A percentile compares a stretch with the other conserved stretches of the same genome.
phyloP scores from a whole-genome alignment of 2,797 vertebrate species.

The Chelonia mydas region DNA sequence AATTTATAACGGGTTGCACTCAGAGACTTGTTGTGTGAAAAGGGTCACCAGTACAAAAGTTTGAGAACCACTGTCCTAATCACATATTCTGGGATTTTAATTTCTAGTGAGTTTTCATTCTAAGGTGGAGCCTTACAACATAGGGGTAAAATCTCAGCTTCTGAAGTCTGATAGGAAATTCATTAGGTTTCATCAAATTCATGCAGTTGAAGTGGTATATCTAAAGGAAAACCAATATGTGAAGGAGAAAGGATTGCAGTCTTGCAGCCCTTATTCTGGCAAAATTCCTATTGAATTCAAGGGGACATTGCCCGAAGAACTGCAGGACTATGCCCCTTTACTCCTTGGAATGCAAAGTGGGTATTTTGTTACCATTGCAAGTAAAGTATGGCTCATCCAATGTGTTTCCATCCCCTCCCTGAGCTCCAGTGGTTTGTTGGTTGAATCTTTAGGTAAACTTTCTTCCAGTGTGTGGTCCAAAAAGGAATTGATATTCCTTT shows the following conservation, averaged over 20 bases:
- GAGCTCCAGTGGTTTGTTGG: neutral
- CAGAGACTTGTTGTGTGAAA: too few relatives aligned
- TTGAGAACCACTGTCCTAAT: neutral
- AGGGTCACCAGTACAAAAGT: too few relatives aligned
- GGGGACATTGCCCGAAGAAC: neutral
- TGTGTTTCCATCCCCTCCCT: neutral
- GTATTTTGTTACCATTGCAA: slow-evolving; percentile 44
- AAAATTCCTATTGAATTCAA: neutral
- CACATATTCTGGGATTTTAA: neutral
- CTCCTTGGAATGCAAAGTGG: neutral
- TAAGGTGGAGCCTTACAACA: neutral
- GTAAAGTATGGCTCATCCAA: slow-evolving; percentile 7
- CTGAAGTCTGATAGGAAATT: slow-evolving; percentile 18
- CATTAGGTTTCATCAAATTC: slow-evolving; percentile 52
- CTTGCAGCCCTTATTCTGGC: neutral
- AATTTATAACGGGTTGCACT: too few relatives aligned
- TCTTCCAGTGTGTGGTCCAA: slow-evolving; percentile 8
- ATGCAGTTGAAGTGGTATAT: slow-evolving; percentile 42
- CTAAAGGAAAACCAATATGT: slow-evolving; percentile 55
- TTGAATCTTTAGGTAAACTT: slow-evolving; percentile 2
- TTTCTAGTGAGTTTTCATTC: neutral
- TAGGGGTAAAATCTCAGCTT: slow-evolving; percentile 23
- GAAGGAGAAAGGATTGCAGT: neutral
- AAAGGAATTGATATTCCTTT: slow-evolving; percentile 22
- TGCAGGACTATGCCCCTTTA: neutral